Evolutionary conservation across 2,113 vertebrate species (phyloP).

Genomic region (Onychostoma macrolepis): DNA sequence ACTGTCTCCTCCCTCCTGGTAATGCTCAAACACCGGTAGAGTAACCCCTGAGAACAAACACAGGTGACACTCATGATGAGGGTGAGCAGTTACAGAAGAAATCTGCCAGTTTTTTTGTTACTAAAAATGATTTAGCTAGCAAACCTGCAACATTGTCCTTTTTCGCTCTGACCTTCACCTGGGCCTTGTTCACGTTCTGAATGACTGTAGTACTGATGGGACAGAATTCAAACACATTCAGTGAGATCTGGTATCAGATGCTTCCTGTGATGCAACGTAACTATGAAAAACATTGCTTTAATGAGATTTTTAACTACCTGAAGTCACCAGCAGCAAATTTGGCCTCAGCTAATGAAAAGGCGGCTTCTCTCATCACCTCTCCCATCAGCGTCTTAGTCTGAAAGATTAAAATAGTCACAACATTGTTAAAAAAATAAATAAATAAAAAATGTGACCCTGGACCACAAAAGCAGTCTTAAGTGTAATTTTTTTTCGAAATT

Average conservation of each 20-base stretch:
- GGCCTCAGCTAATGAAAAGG: conserved; percentile 96
- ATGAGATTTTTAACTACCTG: conserved; percentile 77
- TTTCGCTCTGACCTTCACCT: conserved; percentile 97
- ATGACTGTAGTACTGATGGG: conserved; percentile 92
- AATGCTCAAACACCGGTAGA: conserved; percentile 96
- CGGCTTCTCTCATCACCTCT: conserved; percentile 98
- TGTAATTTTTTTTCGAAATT: too few relatives aligned
- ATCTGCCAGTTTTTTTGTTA: background rate
- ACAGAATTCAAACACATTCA: conserved; percentile 53
- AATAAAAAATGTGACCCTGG: too few relatives aligned
- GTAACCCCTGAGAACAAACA: conserved; percentile 84
- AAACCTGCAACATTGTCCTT: conserved; percentile 98
- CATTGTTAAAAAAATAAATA: background rate
- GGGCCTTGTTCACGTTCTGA: conserved; percentile 98
- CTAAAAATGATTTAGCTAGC: background rate
- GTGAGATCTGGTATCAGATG: background rate
- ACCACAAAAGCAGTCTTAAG: too few relatives aligned
- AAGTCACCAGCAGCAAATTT: conserved; percentile 99
- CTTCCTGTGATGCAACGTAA: background rate
- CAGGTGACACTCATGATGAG: background rate
- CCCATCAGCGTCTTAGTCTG: conserved; percentile 99
- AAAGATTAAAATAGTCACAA: conserved; percentile 43
- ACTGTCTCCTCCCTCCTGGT: conserved; percentile 98
- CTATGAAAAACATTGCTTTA: background rate
- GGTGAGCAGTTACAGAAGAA: too few relatives aligned